A percentile compares a stretch with the other conserved stretches of the same genome.
phyloP scores from a whole-genome alignment of 2,797 vertebrate species.

The Semotilus atromaculatus region DNA sequence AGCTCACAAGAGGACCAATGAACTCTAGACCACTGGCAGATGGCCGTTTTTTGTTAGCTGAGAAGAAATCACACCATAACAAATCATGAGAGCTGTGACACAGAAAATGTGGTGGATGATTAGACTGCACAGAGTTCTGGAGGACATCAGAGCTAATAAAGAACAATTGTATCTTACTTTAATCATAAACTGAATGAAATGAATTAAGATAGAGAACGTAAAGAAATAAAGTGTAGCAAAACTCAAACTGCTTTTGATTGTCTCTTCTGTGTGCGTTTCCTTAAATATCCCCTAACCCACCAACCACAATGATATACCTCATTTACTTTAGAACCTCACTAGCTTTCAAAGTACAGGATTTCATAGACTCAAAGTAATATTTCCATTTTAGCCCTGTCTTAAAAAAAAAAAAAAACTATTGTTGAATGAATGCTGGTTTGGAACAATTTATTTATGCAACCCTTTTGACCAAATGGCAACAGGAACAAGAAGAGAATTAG shows the following conservation, averaged over 20 bases:
- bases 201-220: background rate
- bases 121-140: background rate
- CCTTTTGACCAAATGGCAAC: too few relatives aligned
- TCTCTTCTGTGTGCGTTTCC: background rate
- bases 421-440: background rate
- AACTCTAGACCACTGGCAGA: constrained; percentile 75
- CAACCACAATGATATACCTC: background rate
- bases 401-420: background rate
- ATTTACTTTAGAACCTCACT: background rate
- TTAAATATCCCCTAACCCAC: background rate
- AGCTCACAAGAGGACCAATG: constrained; percentile 76
- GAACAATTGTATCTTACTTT: too few relatives aligned
- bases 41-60: constrained; percentile 70
- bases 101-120: background rate
- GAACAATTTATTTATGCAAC: background rate
- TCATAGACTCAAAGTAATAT: too few relatives aligned
- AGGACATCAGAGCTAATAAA: background rate
- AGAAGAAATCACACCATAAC: constrained; percentile 22
- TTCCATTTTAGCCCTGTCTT: background rate
- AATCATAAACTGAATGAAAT: background rate
- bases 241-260: background rate
- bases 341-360: background rate
- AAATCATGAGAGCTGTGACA: constrained; percentile 13
- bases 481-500: too few relatives aligned
- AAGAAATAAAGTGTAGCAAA: background rate